phyloP scores from a whole-genome alignment of 2,113 vertebrate genomes.

The Serilophus lunatus region DNA sequence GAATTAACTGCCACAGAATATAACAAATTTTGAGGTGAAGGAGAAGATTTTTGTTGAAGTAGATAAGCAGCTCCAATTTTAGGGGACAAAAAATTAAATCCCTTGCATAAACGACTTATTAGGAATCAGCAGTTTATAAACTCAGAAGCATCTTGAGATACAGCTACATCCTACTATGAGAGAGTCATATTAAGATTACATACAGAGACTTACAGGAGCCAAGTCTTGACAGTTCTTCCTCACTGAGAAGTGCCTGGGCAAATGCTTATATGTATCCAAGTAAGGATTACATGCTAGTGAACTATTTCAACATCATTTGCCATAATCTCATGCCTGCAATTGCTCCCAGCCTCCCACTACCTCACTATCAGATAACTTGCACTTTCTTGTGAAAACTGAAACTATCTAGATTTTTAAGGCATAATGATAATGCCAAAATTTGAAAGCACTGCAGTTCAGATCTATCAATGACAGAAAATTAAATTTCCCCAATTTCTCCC shows the following conservation, averaged over 20 bases:
- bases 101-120: neutral
- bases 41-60: neutral
- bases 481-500: neutral
- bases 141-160: neutral
- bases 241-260: neutral
- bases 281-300: neutral
- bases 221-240: neutral
- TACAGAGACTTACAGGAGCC: neutral
- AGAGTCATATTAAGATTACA: neutral
- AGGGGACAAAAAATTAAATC: neutral
- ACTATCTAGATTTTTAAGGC: neutral
- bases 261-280: rapidly evolving
- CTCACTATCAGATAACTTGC: neutral
- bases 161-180: neutral
- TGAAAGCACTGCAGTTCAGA: neutral
- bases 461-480: neutral
- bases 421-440: neutral
- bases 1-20: neutral
- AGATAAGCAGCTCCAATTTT: neutral
- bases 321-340: neutral
- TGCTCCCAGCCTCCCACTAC: neutral
- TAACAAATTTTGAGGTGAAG: neutral
- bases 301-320: neutral
- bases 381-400: rapidly evolving
- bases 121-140: neutral